Evolutionary conservation across 2,797 vertebrate species (phyloP), one percentile per base, ranked within the genome.

Genomic region (Pogonophryne albipinna): DNA sequence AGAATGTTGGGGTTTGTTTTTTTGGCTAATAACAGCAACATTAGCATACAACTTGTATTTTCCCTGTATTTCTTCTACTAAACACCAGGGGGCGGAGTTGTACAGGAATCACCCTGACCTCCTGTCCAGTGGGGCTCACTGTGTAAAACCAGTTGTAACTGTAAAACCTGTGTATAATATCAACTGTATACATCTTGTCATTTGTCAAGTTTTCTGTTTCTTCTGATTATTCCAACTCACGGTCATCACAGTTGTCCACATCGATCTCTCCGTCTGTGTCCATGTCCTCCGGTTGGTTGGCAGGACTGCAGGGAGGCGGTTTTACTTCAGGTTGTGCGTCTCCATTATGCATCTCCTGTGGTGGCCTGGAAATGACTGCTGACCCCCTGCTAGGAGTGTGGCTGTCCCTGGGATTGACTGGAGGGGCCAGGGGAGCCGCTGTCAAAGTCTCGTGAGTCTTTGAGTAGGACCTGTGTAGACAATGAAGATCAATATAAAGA

Each of bases 231-330:
- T 56, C 0, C 42, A 69, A 95, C 96, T 96, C 82, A 99, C 98
- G 94, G 68, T 98, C 97, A 86, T 97, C 97, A 85, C 95, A 95
- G 87, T 96, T 96, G 75, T 98, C 98, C 44, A 98, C 97, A 67
- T 99, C 97, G 0, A 98, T 98, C 90, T 99, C 98, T 1, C 96
- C 96, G 20, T 98, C 97, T 0, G 97, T 98, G 86, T 99, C 97
- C 85, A 96, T 95, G 42, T 97, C 96, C 1, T 97, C 87, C 0
- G 64, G 73, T 41, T 93, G 73, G 92, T 64, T 81, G 80, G 86
- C 3, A 69, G 64, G 64, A 50, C 66, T 50, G 15, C 79, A 75
- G 38, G 61, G 74, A 50, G 75, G 86, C 45, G 88, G 50, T 73
- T 96, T 96, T 0, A 90, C 85, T 31, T 68, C 44, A 6, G 1